Conservation (phyloP, 2,797 vertebrate species). For the Eulemur coronatus region DNA sequence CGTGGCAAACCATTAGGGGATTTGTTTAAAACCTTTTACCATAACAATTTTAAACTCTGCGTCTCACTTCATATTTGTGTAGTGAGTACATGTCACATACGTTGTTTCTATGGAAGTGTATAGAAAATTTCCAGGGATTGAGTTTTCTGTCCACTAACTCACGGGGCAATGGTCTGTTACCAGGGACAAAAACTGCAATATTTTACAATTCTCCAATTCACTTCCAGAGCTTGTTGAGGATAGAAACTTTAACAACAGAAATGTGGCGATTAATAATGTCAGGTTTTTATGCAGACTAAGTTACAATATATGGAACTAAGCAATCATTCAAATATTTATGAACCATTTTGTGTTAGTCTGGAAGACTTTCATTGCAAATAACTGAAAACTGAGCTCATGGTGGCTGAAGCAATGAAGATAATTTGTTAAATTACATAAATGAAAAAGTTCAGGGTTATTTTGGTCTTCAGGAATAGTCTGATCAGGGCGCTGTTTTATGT, state of each 20-base stretch:
- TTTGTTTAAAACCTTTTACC: background rate
- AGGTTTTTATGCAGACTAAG: constrained; percentile 21
- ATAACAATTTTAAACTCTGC: background rate
- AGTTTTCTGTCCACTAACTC: background rate
- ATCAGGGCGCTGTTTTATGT: background rate
- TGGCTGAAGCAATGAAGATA: background rate
- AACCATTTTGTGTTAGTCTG: background rate
- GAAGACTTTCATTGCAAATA: background rate
- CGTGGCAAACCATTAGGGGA: background rate
- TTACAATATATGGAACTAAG: background rate
- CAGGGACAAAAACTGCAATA: background rate
- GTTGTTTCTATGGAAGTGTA: background rate
- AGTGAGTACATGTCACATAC: background rate
- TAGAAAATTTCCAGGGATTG: background rate
- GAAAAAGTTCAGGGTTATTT: background rate
- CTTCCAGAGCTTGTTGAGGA: background rate
- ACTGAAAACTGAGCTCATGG: background rate
- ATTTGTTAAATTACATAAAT: background rate
- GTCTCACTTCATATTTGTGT: background rate
- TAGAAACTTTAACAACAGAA: background rate
- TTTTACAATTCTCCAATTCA: background rate
- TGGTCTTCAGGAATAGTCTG: background rate
- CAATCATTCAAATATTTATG: background rate
- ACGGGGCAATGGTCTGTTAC: background rate
- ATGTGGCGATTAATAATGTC: background rate